phyloP scores from a whole-genome alignment of 2,888 invertebrate species.

The Bimastos eiseni region DNA sequence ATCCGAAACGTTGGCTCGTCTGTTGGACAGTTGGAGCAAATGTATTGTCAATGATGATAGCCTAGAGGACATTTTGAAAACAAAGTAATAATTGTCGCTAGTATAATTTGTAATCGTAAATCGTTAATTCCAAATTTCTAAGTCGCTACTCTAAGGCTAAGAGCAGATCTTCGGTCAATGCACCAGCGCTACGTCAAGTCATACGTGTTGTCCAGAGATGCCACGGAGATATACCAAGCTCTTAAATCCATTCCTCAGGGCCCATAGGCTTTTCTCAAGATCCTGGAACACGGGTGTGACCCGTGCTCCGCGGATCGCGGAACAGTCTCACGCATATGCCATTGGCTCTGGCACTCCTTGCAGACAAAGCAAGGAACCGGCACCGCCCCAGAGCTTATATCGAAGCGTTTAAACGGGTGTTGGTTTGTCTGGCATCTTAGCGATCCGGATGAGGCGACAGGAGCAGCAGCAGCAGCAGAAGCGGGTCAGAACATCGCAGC shows the following conservation, averaged over 20 bases:
- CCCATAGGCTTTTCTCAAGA: not conserved
- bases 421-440: not conserved
- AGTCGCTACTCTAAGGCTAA: too few species aligned
- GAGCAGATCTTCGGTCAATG: too few species aligned
- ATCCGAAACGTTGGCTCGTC: too few species aligned
- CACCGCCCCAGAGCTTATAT: not conserved
- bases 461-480: not conserved
- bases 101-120: not conserved
- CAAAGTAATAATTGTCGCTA: too few species aligned
- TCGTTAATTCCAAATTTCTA: too few species aligned
- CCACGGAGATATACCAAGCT: not conserved
- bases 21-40: too few species aligned
- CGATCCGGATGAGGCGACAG: not conserved
- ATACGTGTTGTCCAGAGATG: too few species aligned
- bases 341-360: not conserved
- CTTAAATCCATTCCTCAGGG: not conserved
- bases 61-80: too few species aligned
- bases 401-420: not conserved
- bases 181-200: too few species aligned
- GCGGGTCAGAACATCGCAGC: not conserved
- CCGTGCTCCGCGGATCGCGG: too few species aligned
- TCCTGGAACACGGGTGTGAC: not conserved
- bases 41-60: too few species aligned
- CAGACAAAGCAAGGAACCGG: not conserved
- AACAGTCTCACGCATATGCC: too few species aligned